Evolutionary conservation across 2,888 invertebrate genomes (phyloP), one percentile per base, ranked within the genome.

Genomic region (Capitulum mitella): DNA sequence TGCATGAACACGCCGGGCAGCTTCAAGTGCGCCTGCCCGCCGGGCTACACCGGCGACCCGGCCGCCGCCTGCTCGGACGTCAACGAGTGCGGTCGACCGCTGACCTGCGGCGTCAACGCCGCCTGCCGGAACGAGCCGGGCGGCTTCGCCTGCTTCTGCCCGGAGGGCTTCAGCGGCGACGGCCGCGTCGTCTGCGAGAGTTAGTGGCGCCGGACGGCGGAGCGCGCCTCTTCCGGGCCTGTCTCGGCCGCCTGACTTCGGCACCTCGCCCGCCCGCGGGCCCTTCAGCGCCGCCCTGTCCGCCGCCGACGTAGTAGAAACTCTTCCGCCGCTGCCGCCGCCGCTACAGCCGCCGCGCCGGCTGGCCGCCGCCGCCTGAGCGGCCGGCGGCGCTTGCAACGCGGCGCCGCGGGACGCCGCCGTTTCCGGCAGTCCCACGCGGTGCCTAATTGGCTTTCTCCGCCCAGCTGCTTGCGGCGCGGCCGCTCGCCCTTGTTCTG

Each of bases 61-160:
- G 89, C 90, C 84, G 89, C 90, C 82, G 90, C 89, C 83, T 92
- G 70, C 70, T 70, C 87, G 90, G 96, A 97, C 88, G 91, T 96
- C 83, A 91, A 97, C 85, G 96, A 97, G 89, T 97, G 96, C 87
- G 87, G 88, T 84, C 89, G 91, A 85, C 91, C 93, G 77, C 90
- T 91, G 83, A 91, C 92, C 82, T 96, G 96, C 85, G 95, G 95
- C 80, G 87, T 88, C 79, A 92, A 93, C 84, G 91, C 95, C 64
- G 85, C 91, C 78, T 96, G 96, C 86, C 90, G 90, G 82, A 96
- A 96, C 86, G 89, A 89, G 81, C 92, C 91, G 79, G 96, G 96
- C 85, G 95, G 95, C 86, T 94, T 92, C 85, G 93, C 93, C 22
- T 96, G 96, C 86, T 86, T 89, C 78, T 96, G 96, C 86, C 91